These are phyloP conservation scores for Pongo pygmaeus DNA, from an alignment of 2,113 vertebrate species.

Conservation along the genomic window DNA sequence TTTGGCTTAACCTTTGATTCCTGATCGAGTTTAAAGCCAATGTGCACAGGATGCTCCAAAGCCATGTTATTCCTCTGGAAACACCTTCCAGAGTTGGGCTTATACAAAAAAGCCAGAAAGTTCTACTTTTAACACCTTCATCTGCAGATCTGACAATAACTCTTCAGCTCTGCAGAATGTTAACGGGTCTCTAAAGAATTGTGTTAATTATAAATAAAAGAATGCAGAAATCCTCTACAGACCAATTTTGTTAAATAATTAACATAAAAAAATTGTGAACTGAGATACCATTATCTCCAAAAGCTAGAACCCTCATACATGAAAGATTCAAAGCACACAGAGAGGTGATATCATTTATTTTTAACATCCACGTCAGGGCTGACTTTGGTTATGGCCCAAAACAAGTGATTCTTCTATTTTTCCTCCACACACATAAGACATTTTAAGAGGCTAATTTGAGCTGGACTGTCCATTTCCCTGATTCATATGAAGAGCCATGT, in stretches of 20 bases:
- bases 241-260: constrained; percentile 43
- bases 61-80: neutral
- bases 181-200: constrained; percentile 45
- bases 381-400: neutral
- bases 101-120: neutral
- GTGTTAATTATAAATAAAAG: constrained; percentile 51
- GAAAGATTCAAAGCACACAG: neutral
- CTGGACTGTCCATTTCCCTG: neutral
- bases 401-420: neutral
- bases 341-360: neutral
- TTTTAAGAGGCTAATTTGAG: neutral
- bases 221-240: constrained; percentile 35
- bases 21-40: neutral
- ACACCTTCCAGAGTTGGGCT: neutral
- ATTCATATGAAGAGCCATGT: neutral
- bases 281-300: constrained; percentile 50
- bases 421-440: neutral
- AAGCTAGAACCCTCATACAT: neutral
- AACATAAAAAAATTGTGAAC: constrained; percentile 49
- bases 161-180: constrained; percentile 22
- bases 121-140: neutral
- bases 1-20: neutral
- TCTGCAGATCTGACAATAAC: constrained; percentile 23
- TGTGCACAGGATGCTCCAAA: neutral
- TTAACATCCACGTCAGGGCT: neutral